These are phyloP conservation scores for Apogon hyalosoma DNA, from an alignment of 2,797 vertebrate genomes.

Conservation along the genomic window DNA sequence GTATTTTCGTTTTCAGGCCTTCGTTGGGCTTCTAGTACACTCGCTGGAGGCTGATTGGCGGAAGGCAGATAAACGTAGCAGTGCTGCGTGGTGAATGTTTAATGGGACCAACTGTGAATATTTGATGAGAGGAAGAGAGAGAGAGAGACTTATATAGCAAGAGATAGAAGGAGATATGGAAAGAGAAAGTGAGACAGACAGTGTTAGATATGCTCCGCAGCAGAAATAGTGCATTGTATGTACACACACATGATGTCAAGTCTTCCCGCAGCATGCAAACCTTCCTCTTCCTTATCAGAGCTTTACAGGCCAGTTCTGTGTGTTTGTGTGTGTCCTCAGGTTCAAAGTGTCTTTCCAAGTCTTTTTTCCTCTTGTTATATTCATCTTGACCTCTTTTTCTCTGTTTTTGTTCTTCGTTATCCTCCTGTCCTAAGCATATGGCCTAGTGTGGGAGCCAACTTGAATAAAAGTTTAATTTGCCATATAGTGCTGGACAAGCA, in stretches of 20 bases:
- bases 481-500: conserved; percentile 33
- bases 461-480: conserved; percentile 57
- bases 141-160: conserved; percentile 55
- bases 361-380: conserved; percentile 24
- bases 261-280: conserved; percentile 28
- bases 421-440: conserved; percentile 56
- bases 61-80: conserved; percentile 78
- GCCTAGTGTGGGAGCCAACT: conserved; percentile 44
- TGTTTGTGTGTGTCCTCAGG: conserved; percentile 31
- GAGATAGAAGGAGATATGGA: conserved; percentile 52
- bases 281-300: conserved; percentile 29
- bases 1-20: conserved; percentile 54
- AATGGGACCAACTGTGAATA: conserved; percentile 85
- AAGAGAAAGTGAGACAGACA: conserved; percentile 27
- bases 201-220: conserved; percentile 11
- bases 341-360: conserved; percentile 21
- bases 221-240: conserved; percentile 20
- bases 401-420: conserved; percentile 41
- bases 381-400: conserved; percentile 51
- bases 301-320: conserved; percentile 15
- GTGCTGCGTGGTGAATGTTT: conserved; percentile 80
- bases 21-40: conserved; percentile 67
- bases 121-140: conserved; percentile 73
- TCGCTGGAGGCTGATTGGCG: conserved; percentile 78
- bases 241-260: conserved; percentile 5